These are phyloP conservation scores for Phrynocephalus vlangalii DNA, from an alignment of 2,797 vertebrate species.

Conservation along the genomic window DNA sequence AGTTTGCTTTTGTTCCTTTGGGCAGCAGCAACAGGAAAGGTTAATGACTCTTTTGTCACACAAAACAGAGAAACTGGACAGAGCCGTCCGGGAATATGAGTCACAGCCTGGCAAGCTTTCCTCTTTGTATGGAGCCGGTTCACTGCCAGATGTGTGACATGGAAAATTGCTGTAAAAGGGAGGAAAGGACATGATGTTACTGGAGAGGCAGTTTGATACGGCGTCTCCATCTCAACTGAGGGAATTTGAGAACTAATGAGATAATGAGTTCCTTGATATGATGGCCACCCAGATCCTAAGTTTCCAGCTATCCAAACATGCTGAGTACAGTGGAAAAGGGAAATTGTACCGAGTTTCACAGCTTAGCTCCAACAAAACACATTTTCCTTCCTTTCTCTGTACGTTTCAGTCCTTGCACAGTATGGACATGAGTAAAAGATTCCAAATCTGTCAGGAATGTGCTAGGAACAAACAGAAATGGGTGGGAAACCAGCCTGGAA, in stretches of 20 bases:
- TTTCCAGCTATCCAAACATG: not conserved
- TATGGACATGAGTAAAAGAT: not conserved
- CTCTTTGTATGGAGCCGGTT: conserved; percentile 60
- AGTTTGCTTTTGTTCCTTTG: conserved; percentile 65
- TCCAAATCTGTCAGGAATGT: not conserved
- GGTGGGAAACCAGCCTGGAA: no score
- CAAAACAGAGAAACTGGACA: conserved; percentile 57
- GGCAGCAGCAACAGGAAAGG: conserved; percentile 65
- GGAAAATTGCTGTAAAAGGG: conserved; percentile 69
- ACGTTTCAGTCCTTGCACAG: not conserved
- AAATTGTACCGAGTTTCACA: not conserved
- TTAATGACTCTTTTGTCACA: conserved; percentile 70
- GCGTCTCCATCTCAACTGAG: conserved; percentile 39
- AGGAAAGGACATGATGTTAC: conserved; percentile 72
- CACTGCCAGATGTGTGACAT: conserved; percentile 72
- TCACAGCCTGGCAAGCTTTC: conserved; percentile 71
- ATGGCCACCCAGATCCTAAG: not conserved
- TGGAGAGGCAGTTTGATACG: conserved; percentile 57
- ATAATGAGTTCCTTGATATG: not conserved
- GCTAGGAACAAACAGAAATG: not conserved
- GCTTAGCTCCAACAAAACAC: not conserved
- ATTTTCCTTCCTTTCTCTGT: not conserved
- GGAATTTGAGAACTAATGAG: not conserved
- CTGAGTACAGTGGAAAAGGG: not conserved
- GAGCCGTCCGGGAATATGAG: conserved; percentile 73